Evolutionary conservation across 2,888 invertebrate genomes (phyloP).

Genomic region (Chironomus riparius): DNA sequence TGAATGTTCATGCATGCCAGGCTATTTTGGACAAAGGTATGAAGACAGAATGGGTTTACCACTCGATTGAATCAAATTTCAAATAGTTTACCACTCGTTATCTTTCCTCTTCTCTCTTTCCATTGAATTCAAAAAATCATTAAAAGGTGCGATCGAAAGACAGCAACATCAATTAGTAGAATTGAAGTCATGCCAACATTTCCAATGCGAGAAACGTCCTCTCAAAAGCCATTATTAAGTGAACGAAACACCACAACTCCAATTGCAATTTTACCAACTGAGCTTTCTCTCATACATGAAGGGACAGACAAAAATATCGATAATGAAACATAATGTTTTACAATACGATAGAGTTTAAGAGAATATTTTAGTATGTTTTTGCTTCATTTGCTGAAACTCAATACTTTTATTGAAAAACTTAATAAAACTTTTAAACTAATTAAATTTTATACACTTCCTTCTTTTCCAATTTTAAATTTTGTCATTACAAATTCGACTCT

Average conservation of each 20-base stretch:
- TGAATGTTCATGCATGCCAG: conserved; percentile 66
- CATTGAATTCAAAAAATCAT: not conserved
- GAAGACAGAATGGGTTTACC: not conserved
- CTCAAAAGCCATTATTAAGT: conserved; percentile 21
- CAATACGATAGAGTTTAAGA: not conserved
- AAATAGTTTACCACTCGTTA: too few relatives aligned
- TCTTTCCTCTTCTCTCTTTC: too few relatives aligned
- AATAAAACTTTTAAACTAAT: conserved; percentile 1
- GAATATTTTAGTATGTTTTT: not conserved
- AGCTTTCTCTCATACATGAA: not conserved
- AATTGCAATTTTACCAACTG: conserved; percentile 9
- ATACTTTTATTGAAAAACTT: not conserved
- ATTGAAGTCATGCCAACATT: conserved; percentile 2
- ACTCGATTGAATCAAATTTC: too few relatives aligned
- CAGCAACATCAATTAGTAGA: conserved; percentile 20
- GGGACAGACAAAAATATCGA: not conserved
- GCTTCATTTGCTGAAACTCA: not conserved
- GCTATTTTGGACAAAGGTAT: conserved; percentile 54
- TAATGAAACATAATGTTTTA: conserved; percentile 24
- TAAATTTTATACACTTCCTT: not conserved
- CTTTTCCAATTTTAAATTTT: not conserved
- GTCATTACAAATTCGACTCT: too few relatives aligned
- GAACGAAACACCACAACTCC: conserved; percentile 20
- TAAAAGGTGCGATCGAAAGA: conserved; percentile 18
- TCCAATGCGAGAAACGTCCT: conserved; percentile 15